Conservation (phyloP, 2,113 vertebrate species). For the Willisornis vidua region DNA sequence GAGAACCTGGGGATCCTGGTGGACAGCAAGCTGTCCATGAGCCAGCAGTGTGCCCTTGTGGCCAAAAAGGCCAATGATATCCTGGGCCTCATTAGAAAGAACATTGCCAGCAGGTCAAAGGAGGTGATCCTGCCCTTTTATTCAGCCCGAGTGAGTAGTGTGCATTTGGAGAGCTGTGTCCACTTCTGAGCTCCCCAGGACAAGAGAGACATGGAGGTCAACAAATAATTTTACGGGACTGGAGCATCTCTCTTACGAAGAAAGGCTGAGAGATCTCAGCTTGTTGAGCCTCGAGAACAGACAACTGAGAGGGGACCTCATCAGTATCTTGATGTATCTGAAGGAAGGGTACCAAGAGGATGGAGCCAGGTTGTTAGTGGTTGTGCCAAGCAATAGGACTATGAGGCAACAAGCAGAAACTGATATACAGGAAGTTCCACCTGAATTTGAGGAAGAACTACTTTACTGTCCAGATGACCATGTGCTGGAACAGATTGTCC, state of each 20-base stretch:
- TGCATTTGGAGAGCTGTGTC: neutral
- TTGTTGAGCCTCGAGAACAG: neutral
- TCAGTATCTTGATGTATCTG: neutral
- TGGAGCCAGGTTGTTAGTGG: neutral
- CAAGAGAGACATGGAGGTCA: neutral
- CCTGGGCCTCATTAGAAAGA: rapidly evolving
- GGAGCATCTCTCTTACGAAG: neutral
- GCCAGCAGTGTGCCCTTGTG: neutral
- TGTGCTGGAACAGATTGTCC: neutral
- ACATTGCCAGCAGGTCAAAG: neutral
- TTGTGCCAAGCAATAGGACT: neutral
- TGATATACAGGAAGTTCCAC: rapidly evolving
- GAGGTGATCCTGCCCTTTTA: neutral
- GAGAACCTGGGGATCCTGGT: neutral
- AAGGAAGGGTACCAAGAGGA: neutral
- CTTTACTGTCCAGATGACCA: neutral
- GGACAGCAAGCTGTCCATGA: neutral
- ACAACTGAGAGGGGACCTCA: neutral
- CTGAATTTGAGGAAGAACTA: neutral
- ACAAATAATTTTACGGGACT: no score
- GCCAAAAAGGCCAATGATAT: rapidly evolving
- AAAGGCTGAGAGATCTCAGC: neutral
- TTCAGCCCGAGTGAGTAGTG: neutral
- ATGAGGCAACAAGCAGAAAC: neutral
- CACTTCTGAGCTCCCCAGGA: neutral